Evolutionary conservation across 2,113 vertebrate species (phyloP).

Genomic region (Nyctereutes procyonoides): DNA sequence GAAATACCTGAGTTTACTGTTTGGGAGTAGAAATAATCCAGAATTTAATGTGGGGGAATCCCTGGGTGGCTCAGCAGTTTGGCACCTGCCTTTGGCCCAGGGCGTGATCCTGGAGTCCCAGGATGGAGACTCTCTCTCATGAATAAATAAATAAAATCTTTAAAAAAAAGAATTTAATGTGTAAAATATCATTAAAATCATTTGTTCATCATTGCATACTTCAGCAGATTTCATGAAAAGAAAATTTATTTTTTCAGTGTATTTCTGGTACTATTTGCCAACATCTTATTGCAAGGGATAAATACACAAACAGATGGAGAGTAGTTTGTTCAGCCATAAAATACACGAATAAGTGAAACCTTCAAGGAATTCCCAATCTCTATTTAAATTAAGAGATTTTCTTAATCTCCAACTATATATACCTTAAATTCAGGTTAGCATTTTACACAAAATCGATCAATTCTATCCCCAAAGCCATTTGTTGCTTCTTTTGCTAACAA

Average conservation of each 20-base stretch:
- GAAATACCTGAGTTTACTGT: not conserved
- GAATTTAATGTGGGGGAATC: not conserved
- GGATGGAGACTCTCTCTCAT: no score
- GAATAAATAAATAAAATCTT: no score
- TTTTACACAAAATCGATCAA: not conserved
- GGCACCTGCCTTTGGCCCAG: no score
- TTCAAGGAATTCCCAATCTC: not conserved
- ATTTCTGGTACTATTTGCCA: not conserved
- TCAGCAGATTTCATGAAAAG: not conserved
- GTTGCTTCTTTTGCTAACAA: not conserved
- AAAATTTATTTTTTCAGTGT: not conserved
- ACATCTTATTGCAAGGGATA: not conserved
- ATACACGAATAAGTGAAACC: not conserved
- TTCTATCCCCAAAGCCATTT: not conserved
- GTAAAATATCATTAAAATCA: not conserved
- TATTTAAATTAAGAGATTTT: conserved; percentile 2
- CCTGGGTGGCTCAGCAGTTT: no score
- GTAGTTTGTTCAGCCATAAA: not conserved
- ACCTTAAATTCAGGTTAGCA: not conserved
- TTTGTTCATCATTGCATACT: not conserved
- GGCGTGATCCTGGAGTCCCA: no score
- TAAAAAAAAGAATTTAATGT: not conserved
- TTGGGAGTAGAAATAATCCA: not conserved
- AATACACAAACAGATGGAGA: not conserved
- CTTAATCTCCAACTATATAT: not conserved